These are phyloP conservation scores for Drosophila pandora DNA, from an alignment of 1,140 invertebrate species.

Conservation along the genomic window DNA sequence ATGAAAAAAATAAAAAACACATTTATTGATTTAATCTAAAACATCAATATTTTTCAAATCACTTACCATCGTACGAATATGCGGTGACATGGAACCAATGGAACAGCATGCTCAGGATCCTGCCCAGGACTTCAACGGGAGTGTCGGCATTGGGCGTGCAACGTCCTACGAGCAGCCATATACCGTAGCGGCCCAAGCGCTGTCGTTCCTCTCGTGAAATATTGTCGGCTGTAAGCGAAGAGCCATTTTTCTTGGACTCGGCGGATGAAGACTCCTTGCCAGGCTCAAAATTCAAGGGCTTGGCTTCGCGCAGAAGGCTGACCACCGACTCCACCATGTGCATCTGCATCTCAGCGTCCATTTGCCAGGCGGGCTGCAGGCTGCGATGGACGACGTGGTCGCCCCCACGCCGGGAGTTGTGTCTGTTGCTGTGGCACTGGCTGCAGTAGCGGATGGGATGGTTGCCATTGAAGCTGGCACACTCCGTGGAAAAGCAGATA, in stretches of 20 bases:
- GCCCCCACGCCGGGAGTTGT: constrained; percentile 92
- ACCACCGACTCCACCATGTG: constrained; percentile 99
- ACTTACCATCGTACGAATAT: constrained; percentile 95
- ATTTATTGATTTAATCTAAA: neutral
- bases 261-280: constrained; percentile 74
- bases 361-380: constrained; percentile 93
- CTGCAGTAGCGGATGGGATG: constrained; percentile 97
- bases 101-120: constrained; percentile 97
- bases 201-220: constrained; percentile 92
- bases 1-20: too few relatives aligned
- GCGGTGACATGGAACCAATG: constrained; percentile 99
- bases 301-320: constrained; percentile 92
- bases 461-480: constrained; percentile 97
- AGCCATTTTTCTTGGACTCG: constrained; percentile 75
- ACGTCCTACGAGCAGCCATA: constrained; percentile 97
- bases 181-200: constrained; percentile 96
- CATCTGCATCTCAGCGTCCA: constrained; percentile 95
- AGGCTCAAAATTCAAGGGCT: constrained; percentile 88
- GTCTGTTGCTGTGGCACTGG: constrained; percentile 94
- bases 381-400: constrained; percentile 96
- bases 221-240: constrained; percentile 84
- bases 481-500: constrained; percentile 98
- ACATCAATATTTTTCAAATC: neutral
- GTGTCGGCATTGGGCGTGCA: constrained; percentile 94
- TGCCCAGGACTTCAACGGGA: constrained; percentile 94